These are phyloP conservation scores for Fratercula arctica DNA, from an alignment of 2,797 vertebrate genomes.

Conservation along the genomic window DNA sequence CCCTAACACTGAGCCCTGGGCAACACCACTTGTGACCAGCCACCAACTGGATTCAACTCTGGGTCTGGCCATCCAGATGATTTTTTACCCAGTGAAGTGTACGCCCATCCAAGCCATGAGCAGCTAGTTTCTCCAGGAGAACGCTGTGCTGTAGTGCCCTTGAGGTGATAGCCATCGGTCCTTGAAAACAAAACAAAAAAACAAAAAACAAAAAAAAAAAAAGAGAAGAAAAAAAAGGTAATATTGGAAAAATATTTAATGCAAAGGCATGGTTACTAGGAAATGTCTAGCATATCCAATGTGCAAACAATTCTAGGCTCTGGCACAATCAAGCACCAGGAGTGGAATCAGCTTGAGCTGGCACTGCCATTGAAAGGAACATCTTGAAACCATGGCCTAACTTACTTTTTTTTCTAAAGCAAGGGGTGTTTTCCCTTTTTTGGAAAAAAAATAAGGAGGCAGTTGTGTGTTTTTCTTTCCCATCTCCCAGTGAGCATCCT, in stretches of 20 bases:
- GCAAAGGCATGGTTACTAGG: not conserved
- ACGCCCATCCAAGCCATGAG: not conserved
- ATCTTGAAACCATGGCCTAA: not conserved
- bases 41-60: not conserved
- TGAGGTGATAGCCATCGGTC: not conserved
- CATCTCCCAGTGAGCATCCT: not conserved
- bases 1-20: too few relatives aligned
- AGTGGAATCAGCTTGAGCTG: not conserved
- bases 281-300: not conserved
- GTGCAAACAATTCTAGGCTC: not conserved
- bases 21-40: too few relatives aligned
- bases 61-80: not conserved
- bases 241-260: not conserved
- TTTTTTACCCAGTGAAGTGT: not conserved
- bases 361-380: not conserved
- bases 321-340: not conserved
- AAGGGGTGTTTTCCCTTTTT: not conserved
- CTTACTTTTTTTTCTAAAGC: not conserved
- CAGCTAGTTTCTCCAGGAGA: not conserved
- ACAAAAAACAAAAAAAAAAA: not conserved
- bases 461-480: not conserved
- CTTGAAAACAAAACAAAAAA: not conserved
- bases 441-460: not conserved
- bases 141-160: not conserved
- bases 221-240: not conserved